Evolutionary conservation across 2,888 invertebrate species (phyloP), one percentile per base, ranked within the genome.

Genomic region (Dyspetes luteomarginatus): DNA sequence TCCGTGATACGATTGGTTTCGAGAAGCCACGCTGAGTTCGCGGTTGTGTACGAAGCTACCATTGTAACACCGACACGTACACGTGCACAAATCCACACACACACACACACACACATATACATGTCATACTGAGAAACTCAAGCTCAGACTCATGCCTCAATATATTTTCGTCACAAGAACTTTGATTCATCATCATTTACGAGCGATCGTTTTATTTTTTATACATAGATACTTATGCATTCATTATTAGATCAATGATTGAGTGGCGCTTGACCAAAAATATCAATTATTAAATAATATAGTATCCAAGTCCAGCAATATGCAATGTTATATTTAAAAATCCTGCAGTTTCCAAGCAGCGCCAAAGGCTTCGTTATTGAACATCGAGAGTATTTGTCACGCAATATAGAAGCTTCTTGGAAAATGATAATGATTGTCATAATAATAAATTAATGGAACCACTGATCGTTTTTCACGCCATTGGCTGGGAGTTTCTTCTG

Each of bases 1-100:
- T 83, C 83, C 83, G 78, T 73, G 83, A 79, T 80, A 83, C 73
- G 81, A 84, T 85, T 84, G 81, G 82, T 81, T 85, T 80, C 78
- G 60, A 60, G 76, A 77, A 65, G 71, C 64, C 71, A 64, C 30
- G 24, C 60, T 65, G 74, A 9, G 64, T 17, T 41, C 52, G 41
- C 56, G 50, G 26, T 60, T 64, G 30, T 62, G 48, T 45, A 43
- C 52, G 45, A 41, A 55, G 50, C 48, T 15, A 48, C 28, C 62
- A 36, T 24, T 60, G 60, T 60, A 41, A 30, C 41, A 62, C 62
- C n/a, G 36, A 60, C 15, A 41, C 62, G 7, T 15, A 41, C 64
- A 64, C 64, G 43, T 15, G 15, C 62, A 3, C 17, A 56, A n/a
- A 74, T 55, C 0, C 12, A 65, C 26, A 26, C n/a, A 12, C n/a